A percentile compares a stretch with the other conserved stretches of the same genome.
These are phyloP conservation scores for Merops nubicus DNA, from an alignment of 2,113 vertebrate species.

Conservation along the genomic window DNA sequence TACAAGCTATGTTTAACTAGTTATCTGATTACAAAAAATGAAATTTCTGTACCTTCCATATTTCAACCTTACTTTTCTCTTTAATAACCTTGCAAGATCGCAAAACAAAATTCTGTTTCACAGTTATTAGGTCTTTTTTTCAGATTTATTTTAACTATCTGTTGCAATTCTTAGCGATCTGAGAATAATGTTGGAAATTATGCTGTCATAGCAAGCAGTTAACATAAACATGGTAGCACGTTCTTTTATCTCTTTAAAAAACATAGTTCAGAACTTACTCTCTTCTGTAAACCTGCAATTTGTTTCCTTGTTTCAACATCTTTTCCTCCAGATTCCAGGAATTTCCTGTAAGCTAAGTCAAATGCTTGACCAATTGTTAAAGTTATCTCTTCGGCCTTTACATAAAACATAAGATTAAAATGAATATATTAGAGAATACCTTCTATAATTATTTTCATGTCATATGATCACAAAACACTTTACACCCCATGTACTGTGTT, in stretches of 20 bases:
- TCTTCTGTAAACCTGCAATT: constrained; percentile 93
- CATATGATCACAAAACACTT: background rate
- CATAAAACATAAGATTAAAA: constrained; percentile 50
- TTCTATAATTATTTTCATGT: background rate
- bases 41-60: background rate
- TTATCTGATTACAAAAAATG: background rate
- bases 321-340: constrained; percentile 98
- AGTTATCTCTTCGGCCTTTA: constrained; percentile 96
- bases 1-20: background rate
- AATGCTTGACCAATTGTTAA: constrained; percentile 98
- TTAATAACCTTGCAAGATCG: background rate
- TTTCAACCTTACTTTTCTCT: background rate
- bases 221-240: background rate
- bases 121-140: background rate
- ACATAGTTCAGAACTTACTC: constrained; percentile 77
- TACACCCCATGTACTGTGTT: background rate
- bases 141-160: background rate
- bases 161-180: background rate
- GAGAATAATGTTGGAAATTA: background rate
- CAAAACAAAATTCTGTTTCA: background rate
- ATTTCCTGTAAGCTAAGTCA: constrained; percentile 98
- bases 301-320: constrained; percentile 98
- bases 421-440: background rate
- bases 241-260: background rate
- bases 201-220: background rate